Evolutionary conservation across 2,888 invertebrate genomes (phyloP), one percentile per base, ranked within the genome.

Genomic region (Silvanus unidentatus): DNA sequence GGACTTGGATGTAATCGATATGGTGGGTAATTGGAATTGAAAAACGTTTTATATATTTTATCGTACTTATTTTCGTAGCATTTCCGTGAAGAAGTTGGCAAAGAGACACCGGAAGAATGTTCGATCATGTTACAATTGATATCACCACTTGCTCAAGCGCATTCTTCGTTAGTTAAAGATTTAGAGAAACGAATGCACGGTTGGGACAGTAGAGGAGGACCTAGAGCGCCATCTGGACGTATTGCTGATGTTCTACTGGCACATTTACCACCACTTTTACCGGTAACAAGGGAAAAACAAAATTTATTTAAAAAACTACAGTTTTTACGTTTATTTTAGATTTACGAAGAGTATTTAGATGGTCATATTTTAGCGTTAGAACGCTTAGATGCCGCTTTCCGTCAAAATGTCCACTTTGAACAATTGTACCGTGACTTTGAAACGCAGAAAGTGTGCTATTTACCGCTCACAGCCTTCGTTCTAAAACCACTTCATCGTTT

Each of bases 1-100:
- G 63, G 96, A 97, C 69, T 74, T 97, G 58, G 94, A 95, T 68
- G 88, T 96, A 34, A 80, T 96, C 49, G 90, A 90, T 68, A 80
- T 86, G 66, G 92, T 92, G 68, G 77, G 84, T 75, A 48, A 14
- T 35, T 8, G 27, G 1, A 44, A 44, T 45, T 39, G 39, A 37
- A 22, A 5, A 5, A 22, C 1, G 13, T 11, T 9, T 8, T 30
- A 32, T 35, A 29, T 12, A 40, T 39, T 36, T 46, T 22, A 22
- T 8, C 3, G 8, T 22, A 22, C 3, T 22, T 22, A n/a, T 22
- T 22, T 22, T 8, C 8, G 16, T 32, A 86, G 86, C 85, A 84
- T 79, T 84, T 88, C 59, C 77, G 85, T 39, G 84, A 86, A 59
- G 84, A 86, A 63, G 69, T 72, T 9, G 68, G 65, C 9, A 68